Base-by-base conservation (phyloP, 2,113 vertebrate genomes). In the Terrapene triunguis region DNA sequence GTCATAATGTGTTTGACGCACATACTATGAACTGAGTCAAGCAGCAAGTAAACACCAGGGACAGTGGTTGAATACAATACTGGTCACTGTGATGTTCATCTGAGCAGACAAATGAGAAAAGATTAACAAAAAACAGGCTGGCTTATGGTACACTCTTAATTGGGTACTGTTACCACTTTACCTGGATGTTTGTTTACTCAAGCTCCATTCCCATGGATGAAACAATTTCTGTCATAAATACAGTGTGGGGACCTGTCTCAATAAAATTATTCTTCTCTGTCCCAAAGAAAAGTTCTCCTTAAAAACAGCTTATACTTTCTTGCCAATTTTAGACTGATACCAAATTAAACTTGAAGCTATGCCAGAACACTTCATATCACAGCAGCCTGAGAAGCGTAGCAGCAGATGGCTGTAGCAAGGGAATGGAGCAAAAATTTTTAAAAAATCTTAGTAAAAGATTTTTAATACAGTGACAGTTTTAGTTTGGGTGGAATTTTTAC, bases 11-110 rank as follows among this genome's bases (percentile, higher is more conserved):
- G 27, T 84, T 55, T 78, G 84, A 80, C 84, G 85, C 83, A 91
- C 74, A 16, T 1, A 1, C 1, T 47, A 93, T 29, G 51, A 88
- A 10, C 21, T 96, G 96, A 96, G 74, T 97, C 96, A 98, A 19
- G 65, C 11, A 79, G 53, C 53, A 76, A 92, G 57, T 72, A 96
- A 97, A 94, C 85, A 92, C 0, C 3, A 78, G 59, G 69, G 83
- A 62, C 94, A 78, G 92, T 87, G 69, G 51, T 84, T 47, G 42
- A 38, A 48, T 32, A 53, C 29, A 88, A 72, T 48, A 48, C 2
- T 19, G 79, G 78, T 50, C 91, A 87, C 50, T n/a, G 10, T 0
- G 19, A 74, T 10, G 17, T 17, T 92, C 88, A 50, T 57, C 80
- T 53, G 32, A 87, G 78, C 86, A 69, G 29, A 24, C 62, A 42